Conservation (phyloP, 2,888 invertebrate species). For the Diarsia mendica region DNA sequence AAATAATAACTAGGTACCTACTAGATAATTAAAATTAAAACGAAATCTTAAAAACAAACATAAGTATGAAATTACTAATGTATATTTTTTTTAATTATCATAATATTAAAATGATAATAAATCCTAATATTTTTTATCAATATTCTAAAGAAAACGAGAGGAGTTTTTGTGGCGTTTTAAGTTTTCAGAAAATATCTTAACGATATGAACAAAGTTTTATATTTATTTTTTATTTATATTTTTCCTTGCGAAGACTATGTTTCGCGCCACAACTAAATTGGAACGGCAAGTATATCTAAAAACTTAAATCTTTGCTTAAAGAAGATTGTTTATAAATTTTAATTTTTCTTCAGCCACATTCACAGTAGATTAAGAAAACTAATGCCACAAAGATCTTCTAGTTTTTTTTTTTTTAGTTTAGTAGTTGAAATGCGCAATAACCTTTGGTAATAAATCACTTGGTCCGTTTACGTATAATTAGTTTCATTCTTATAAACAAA, state of each 20-base stretch:
- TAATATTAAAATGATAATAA: neutral
- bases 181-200: neutral
- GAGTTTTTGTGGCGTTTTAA: neutral
- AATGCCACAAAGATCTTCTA: neutral
- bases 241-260: no score
- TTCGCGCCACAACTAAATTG: no score
- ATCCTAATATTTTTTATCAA: neutral
- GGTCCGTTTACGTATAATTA: constrained; percentile 25
- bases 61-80: neutral
- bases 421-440: neutral
- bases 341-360: no score
- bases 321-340: no score
- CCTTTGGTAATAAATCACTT: neutral
- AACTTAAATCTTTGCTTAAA: no score
- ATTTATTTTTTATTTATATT: no score
- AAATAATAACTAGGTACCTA: constrained; percentile 16
- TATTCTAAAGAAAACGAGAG: neutral
- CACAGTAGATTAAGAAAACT: no score
- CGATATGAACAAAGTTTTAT: neutral
- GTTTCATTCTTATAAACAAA: constrained; percentile 21
- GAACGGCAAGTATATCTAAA: neutral
- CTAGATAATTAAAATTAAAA: constrained; percentile 14
- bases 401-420: neutral
- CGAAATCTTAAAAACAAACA: constrained; percentile 27
- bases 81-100: neutral